Base-by-base conservation (phyloP, 2,888 invertebrate genomes). In the Epinotia nisella region DNA sequence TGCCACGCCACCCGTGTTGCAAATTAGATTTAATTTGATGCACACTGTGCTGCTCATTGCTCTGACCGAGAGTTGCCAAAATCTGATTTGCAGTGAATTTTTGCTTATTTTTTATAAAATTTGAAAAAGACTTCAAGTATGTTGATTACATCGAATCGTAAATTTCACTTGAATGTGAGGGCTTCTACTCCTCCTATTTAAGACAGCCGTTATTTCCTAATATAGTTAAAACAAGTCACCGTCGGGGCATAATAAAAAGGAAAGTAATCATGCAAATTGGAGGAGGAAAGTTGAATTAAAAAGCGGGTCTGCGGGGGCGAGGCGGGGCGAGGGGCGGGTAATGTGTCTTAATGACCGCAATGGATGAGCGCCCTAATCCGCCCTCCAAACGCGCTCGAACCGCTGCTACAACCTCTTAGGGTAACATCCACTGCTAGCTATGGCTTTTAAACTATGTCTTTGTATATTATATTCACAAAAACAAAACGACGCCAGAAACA, bases 221-320 rank as follows among this genome's bases (percentile, higher is more conserved):
- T 78, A 78, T 78, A 75, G 75, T 75, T 64, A 72, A 74, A 70
- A 74, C 64, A 75, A 83, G 83, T 83, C 85, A 83, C 79, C 83
- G 81, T 79, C 81, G 85, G 80, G 82, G 88, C 87, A 87, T 90
- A 92, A 93, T 93, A 92, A 93, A 94, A 93, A 90, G 87, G 90
- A 92, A 92, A 93, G 93, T 93, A 93, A 94, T 94, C 94, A 94
- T 93, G 94, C 93, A 94, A 94, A 94, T 94, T 92, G 92, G 86
- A 82, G 86, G 83, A 90, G 87, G 88, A 90, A 93, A 92, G 94
- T 93, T 92, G 93, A 94, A 94, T 94, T 94, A 93, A 93, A 93
- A 92, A 91, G 88, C 88, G 87, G 88, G 87, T 85, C 83, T 83
- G 85, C 79, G 80, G 71, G 76, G 73, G 76, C 72, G 45, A 75